These are phyloP conservation scores for Hylia prasina DNA, from an alignment of 2,113 vertebrate species.

Conservation along the genomic window DNA sequence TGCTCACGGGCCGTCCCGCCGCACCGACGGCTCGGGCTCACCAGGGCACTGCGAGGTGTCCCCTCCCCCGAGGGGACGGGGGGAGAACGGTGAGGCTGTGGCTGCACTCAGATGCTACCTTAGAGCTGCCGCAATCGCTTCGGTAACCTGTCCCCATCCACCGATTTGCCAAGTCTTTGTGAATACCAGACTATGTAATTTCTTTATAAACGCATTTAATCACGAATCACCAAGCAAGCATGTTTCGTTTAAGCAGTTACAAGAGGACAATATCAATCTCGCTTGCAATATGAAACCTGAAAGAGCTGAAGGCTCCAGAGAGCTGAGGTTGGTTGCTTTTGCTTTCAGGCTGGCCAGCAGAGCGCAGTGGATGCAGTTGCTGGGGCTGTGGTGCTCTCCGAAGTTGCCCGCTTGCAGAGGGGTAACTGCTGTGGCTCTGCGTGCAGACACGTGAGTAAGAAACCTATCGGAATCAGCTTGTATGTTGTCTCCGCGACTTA, in stretches of 20 bases:
- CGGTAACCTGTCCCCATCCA: not conserved
- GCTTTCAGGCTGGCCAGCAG: constrained; percentile 76
- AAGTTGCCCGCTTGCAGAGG: constrained; percentile 77
- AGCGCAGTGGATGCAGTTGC: constrained; percentile 77
- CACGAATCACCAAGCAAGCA: not conserved
- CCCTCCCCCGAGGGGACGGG: not conserved
- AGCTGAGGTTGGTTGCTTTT: not conserved
- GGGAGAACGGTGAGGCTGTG: not conserved
- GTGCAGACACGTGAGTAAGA: constrained; percentile 80
- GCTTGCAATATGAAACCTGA: not conserved
- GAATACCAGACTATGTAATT: not conserved
- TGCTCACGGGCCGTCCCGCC: not conserved
- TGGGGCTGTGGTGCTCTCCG: constrained; percentile 74
- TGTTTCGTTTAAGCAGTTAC: not conserved
- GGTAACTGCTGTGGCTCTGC: constrained; percentile 78
- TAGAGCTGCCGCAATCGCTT: not conserved
- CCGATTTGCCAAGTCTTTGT: not conserved
- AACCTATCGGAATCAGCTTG: not conserved
- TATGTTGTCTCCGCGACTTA: not conserved
- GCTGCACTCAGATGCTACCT: not conserved
- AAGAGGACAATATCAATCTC: not conserved
- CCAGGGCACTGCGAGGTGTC: not conserved
- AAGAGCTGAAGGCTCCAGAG: not conserved
- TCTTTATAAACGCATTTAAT: not conserved
- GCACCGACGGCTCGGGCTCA: not conserved